A percentile compares a stretch with the other conserved stretches of the same genome.
phyloP scores from a whole-genome alignment of 2,888 invertebrate species.

The Sesamia inferens region DNA sequence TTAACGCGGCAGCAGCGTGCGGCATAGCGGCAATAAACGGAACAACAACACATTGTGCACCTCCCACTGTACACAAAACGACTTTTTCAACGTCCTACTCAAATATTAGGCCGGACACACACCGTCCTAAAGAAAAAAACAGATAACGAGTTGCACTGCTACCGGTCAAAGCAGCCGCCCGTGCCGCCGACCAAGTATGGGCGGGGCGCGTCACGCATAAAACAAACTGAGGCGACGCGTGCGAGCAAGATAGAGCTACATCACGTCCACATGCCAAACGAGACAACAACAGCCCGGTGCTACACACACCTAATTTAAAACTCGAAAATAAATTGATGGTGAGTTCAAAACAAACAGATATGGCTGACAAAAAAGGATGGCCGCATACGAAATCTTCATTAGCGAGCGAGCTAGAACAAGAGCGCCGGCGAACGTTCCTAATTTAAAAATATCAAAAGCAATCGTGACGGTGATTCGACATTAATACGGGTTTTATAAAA shows the following conservation, averaged over 20 bases:
- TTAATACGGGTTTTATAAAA: constrained; percentile 75
- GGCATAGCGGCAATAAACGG: constrained; percentile 75
- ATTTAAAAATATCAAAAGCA: constrained; percentile 79
- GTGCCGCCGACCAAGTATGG: constrained; percentile 80
- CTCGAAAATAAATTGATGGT: constrained; percentile 88
- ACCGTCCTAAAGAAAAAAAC: constrained; percentile 82
- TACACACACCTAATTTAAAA: constrained; percentile 86
- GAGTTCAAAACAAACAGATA: constrained; percentile 89
- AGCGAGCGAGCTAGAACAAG: constrained; percentile 81
- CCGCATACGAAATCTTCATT: constrained; percentile 86
- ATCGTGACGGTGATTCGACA: constrained; percentile 85
- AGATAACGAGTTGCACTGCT: constrained; percentile 87
- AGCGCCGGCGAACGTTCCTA: constrained; percentile 78
- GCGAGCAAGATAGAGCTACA: constrained; percentile 75
- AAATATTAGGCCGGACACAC: constrained; percentile 88
- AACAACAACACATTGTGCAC: constrained; percentile 73
- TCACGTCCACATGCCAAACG: constrained; percentile 55
- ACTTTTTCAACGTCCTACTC: constrained; percentile 84
- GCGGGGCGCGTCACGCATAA: constrained; percentile 89
- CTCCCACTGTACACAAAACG: constrained; percentile 83
- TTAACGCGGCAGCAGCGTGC: constrained; percentile 57
- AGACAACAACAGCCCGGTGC: constrained; percentile 80
- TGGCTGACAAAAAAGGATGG: constrained; percentile 89
- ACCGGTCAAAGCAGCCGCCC: constrained; percentile 86
- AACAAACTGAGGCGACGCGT: constrained; percentile 85